A percentile compares a stretch with the other conserved stretches of the same genome.
These are phyloP conservation scores for Sebastes aleutianus DNA, from an alignment of 2,797 vertebrate genomes.

Conservation along the genomic window DNA sequence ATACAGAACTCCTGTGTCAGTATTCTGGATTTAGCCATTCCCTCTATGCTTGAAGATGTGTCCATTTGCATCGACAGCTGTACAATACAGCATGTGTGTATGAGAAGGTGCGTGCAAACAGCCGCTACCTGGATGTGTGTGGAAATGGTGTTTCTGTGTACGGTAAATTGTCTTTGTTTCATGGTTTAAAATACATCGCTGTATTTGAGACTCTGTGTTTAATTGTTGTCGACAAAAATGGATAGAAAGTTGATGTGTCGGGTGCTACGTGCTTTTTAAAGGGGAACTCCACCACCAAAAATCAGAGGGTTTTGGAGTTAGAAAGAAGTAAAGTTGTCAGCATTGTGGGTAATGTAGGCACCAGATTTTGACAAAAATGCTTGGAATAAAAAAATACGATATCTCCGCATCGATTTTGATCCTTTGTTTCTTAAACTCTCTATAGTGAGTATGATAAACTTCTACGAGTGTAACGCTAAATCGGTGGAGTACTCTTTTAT, in stretches of 20 bases:
- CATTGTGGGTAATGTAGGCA: not conserved
- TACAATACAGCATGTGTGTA: not conserved
- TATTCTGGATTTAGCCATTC: slow-evolving; percentile 31
- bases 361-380: not conserved
- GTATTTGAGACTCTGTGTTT: slow-evolving; percentile 23
- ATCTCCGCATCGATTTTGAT: not conserved
- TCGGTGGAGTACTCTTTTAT: too few relatives aligned
- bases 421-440: not conserved
- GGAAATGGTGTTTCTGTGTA: not conserved
- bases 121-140: not conserved
- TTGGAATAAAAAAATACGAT: not conserved
- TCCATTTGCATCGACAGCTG: not conserved
- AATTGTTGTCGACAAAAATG: not conserved
- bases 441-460: too few relatives aligned
- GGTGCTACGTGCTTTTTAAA: not conserved
- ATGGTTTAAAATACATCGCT: slow-evolving; percentile 36
- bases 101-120: not conserved
- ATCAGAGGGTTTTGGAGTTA: not conserved
- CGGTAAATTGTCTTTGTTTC: slow-evolving; percentile 6
- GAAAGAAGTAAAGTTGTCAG: not conserved
- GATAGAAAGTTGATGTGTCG: not conserved
- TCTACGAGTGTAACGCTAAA: not conserved
- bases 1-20: slow-evolving; percentile 13
- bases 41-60: slow-evolving; percentile 15
- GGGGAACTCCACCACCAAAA: not conserved